phyloP scores from a whole-genome alignment of 2,888 invertebrate species.

The Drosophila neotestacea region DNA sequence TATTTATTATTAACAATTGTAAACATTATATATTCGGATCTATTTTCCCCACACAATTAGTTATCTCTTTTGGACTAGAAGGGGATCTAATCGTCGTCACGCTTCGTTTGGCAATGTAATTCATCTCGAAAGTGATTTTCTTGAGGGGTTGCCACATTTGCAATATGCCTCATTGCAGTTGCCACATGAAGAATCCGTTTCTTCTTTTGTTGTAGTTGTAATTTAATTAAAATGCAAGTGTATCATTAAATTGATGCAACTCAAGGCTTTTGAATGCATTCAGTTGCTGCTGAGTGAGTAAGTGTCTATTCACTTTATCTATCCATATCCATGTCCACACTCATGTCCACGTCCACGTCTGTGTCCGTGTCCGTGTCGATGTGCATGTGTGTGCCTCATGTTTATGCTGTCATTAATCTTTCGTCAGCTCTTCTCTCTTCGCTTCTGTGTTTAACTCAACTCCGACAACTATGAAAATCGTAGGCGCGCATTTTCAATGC shows the following conservation, averaged over 20 bases:
- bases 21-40: no score
- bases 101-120: slow-evolving; percentile 29
- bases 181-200: slow-evolving; percentile 25
- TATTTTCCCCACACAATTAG: slow-evolving; percentile 19
- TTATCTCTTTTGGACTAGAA: slow-evolving; percentile 21
- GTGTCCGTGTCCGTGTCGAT: slow-evolving; percentile 41
- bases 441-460: background rate
- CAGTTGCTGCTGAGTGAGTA: slow-evolving; percentile 3
- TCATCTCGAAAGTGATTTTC: slow-evolving; percentile 43
- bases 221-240: slow-evolving; percentile 79
- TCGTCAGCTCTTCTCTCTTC: slow-evolving; percentile 50
- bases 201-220: slow-evolving; percentile 26
- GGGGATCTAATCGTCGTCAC: slow-evolving; percentile 34
- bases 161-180: slow-evolving; percentile 36
- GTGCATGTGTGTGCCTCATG: slow-evolving; percentile 61
- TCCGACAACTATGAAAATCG: slow-evolving; percentile 45
- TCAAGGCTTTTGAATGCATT: slow-evolving; percentile 42
- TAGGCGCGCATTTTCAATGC: slow-evolving; percentile 72
- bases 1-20: no score
- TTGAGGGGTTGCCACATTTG: slow-evolving; percentile 12
- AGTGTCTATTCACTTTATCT: slow-evolving; percentile 17
- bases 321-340: slow-evolving; percentile 8
- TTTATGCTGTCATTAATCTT: slow-evolving; percentile 74
- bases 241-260: slow-evolving; percentile 71
- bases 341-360: slow-evolving; percentile 38